Evolutionary conservation across 1,140 invertebrate species (phyloP), one percentile per base, ranked within the genome.

Genomic region (Scaptomyza hsui): DNA sequence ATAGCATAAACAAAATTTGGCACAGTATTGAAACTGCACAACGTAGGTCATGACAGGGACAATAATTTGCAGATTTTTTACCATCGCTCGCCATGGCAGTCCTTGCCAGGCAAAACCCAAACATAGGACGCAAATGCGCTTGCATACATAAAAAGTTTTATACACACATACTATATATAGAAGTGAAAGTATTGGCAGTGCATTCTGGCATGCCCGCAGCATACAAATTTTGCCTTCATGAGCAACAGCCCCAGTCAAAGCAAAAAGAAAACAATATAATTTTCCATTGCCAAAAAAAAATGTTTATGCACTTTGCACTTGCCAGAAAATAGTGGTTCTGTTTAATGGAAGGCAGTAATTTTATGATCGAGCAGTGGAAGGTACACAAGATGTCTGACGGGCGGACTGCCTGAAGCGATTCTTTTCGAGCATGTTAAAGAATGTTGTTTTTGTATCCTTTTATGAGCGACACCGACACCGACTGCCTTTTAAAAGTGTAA

Each of bases 211-310:
- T 61, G 52, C 62, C 52, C 59, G 32, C 44, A 55, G 61, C 60
- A 72, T 69, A 32, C 5, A 62, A 70, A 70, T 53, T 47, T 70
- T 70, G 63, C 72, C 62, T 37, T 35, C 21, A 42, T 29, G 61
- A 67, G 44, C 62, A 48, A 49, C 21, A 57, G 56, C 42, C 56
- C 52, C 37, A 57, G 55, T 49, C 52, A 47, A 59, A 63, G 64
- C 42, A 65, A 76, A 85, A 53, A 53, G 64, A 59, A 85, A 86
- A 76, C 62, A 76, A 80, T 77, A 82, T 81, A 74, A 83, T 82
- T 88, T 88, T 88, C 77, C 82, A 65, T 63, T 88, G 81, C 81
- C 81, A 86, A 65, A 88, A 82, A 82, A 78, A 82, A n/a, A 37
- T 3, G n/a, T 78, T 59, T 78, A 82, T 88, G 78, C 74, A 75